phyloP scores from a whole-genome alignment of 2,113 vertebrate genomes.

The Triplophysa tibetana region DNA sequence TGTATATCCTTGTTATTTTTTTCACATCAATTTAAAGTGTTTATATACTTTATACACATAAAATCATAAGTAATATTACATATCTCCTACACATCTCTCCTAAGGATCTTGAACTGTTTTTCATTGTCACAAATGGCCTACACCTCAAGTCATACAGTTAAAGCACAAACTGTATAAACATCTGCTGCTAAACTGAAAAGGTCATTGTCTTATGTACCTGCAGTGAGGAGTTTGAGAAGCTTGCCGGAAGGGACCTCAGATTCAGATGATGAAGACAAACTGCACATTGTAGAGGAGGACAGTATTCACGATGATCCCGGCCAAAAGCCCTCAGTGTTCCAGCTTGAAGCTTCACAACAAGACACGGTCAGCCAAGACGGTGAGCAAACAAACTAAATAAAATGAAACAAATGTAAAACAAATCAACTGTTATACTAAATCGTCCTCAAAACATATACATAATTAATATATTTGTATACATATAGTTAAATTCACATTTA shows the following conservation, averaged over 20 bases:
- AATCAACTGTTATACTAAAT: background rate
- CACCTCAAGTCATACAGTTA: background rate
- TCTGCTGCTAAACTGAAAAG: background rate
- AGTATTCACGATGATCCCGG: constrained; percentile 82
- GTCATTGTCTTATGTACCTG: constrained; percentile 48
- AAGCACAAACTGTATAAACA: background rate
- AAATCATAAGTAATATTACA: no score
- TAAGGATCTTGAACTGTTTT: no score
- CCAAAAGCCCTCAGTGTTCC: constrained; percentile 36
- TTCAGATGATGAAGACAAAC: constrained; percentile 98
- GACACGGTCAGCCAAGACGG: constrained; percentile 32
- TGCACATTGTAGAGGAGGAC: constrained; percentile 98
- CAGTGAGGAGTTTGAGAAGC: constrained; percentile 94
- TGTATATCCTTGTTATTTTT: background rate
- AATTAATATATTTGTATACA: background rate
- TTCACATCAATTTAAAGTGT: no score
- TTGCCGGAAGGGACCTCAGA: constrained; percentile 95
- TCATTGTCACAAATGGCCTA: background rate
- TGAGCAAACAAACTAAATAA: constrained; percentile 20
- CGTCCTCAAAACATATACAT: background rate
- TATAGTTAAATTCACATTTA: no score
- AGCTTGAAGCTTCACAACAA: constrained; percentile 24
- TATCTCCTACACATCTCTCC: background rate
- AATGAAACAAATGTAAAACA: background rate
- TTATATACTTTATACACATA: background rate